A percentile compares a stretch with the other conserved stretches of the same genome.
Evolutionary conservation across 1,140 invertebrate species (phyloP).

Genomic region (Drosophila mojavensis): DNA sequence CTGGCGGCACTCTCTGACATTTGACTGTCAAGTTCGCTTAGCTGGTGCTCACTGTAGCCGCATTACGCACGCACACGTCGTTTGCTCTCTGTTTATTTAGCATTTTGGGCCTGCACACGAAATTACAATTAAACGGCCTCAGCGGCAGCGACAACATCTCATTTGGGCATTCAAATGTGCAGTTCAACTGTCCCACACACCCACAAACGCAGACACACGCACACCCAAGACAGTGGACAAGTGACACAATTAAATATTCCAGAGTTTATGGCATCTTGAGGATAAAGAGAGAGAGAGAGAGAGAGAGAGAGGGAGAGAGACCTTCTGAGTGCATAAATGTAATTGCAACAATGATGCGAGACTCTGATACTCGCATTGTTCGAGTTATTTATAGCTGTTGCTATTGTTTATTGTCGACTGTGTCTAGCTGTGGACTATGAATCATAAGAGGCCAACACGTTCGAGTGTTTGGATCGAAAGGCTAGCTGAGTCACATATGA

Average conservation of each 20-base stretch:
- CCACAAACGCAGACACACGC: conserved; percentile 11
- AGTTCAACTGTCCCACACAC: conserved; percentile 16
- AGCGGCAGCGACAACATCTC: conserved; percentile 46
- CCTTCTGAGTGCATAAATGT: conserved; percentile 5
- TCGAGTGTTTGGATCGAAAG: too few species aligned
- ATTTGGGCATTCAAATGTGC: conserved; percentile 63
- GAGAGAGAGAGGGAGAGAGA: too few species aligned
- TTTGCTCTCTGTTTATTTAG: conserved; percentile 53
- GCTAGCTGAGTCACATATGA: too few species aligned
- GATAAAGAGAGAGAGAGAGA: too few species aligned
- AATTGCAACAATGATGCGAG: not conserved
- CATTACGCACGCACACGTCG: conserved; percentile 32
- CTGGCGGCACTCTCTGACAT: too few species aligned
- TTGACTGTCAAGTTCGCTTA: too few species aligned
- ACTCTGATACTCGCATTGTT: too few species aligned
- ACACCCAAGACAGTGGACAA: not conserved
- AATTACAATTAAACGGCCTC: conserved; percentile 69
- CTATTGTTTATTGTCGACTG: not conserved
- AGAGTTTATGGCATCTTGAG: conserved; percentile 19
- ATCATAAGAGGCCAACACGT: not conserved
- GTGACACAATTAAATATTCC: conserved; percentile 32
- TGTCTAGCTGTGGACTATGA: not conserved
- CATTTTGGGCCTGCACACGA: conserved; percentile 58
- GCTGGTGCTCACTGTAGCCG: conserved; percentile 12
- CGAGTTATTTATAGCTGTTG: not conserved